Conservation (phyloP, 2,888 invertebrate genomes). For the Drosophila colorata region DNA sequence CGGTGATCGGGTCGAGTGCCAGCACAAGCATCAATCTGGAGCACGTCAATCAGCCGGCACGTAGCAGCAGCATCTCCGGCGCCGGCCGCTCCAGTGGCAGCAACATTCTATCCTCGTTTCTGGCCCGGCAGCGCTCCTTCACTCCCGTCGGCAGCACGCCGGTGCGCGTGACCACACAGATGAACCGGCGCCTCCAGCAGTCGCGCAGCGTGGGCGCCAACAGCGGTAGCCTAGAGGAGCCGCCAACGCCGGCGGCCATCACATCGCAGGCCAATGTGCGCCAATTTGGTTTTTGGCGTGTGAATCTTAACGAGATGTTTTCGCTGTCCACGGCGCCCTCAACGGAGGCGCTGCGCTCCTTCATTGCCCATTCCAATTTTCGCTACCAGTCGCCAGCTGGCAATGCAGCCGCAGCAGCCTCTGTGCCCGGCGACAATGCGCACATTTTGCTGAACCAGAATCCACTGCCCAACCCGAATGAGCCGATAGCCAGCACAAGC, state of each 20-base stretch:
- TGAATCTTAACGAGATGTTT: conserved; percentile 81
- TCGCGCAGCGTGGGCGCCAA: conserved; percentile 49
- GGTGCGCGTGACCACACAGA: conserved; percentile 47
- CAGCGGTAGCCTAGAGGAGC: conserved; percentile 49
- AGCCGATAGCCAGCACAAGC: conserved; percentile 30
- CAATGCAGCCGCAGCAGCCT: conserved; percentile 1
- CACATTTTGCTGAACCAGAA: conserved; percentile 50
- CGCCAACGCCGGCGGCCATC: conserved; percentile 1
- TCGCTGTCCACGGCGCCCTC: conserved; percentile 79
- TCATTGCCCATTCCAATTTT: conserved; percentile 77
- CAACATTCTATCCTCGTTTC: conserved; percentile 65
- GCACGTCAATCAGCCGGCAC: conserved; percentile 19
- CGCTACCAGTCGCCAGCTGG: conserved; percentile 66
- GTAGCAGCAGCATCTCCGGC: conserved; percentile 38
- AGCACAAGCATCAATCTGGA: conserved; percentile 72
- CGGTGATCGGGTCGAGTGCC: conserved; percentile 9
- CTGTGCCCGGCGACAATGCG: conserved; percentile 45
- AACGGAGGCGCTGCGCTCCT: conserved; percentile 79
- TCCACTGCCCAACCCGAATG: conserved; percentile 7
- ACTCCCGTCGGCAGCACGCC: conserved; percentile 57
- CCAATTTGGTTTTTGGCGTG: conserved; percentile 77
- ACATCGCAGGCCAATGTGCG: conserved; percentile 40
- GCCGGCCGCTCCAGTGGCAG: conserved; percentile 34
- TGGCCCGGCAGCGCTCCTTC: conserved; percentile 64
- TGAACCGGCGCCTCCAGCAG: conserved; percentile 63